Evolutionary conservation across 2,888 invertebrate genomes (phyloP).

Genomic region (Hypselothyrea guttata): DNA sequence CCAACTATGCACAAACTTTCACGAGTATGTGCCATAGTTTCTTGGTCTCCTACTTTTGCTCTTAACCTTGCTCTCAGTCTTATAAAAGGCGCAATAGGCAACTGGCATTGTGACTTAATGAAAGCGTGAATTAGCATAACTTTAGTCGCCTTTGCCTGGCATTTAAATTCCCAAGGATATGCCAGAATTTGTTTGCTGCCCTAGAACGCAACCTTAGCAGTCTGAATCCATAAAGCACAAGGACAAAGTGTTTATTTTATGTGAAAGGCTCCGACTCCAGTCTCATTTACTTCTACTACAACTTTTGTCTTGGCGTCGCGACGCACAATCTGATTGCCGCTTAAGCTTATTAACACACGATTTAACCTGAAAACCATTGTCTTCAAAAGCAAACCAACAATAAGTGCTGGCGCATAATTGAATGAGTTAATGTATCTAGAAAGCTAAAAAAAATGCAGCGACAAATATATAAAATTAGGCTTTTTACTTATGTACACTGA

Average conservation of each 20-base stretch:
- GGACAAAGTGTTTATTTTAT: conserved; percentile 71
- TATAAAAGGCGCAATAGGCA: no score
- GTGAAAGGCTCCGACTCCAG: conserved; percentile 30
- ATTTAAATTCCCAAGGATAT: conserved; percentile 28
- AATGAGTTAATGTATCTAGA: conserved; percentile 8
- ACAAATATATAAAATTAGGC: no score
- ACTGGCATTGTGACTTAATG: conserved; percentile 61
- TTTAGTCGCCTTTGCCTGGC: conserved; percentile 37
- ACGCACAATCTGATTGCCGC: conserved; percentile 68
- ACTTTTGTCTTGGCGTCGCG: conserved; percentile 42
- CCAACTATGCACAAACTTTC: conserved; percentile 62
- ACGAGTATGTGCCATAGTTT: conserved; percentile 22
- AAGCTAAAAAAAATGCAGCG: no score
- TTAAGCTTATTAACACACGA: conserved; percentile 75
- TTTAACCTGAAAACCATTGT: conserved; percentile 63
- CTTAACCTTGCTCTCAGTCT: no score
- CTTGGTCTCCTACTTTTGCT: conserved; percentile 19
- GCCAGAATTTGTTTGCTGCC: neutral
- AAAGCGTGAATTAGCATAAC: conserved; percentile 73
- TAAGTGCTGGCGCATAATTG: conserved; percentile 41
- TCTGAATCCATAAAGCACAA: conserved; percentile 32
- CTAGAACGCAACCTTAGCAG: neutral
- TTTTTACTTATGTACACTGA: no score
- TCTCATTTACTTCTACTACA: conserved; percentile 22
- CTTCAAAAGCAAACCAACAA: conserved; percentile 48